Evolutionary conservation across 2,888 invertebrate species (phyloP).

Genomic region (Platycheirus albimanus): DNA sequence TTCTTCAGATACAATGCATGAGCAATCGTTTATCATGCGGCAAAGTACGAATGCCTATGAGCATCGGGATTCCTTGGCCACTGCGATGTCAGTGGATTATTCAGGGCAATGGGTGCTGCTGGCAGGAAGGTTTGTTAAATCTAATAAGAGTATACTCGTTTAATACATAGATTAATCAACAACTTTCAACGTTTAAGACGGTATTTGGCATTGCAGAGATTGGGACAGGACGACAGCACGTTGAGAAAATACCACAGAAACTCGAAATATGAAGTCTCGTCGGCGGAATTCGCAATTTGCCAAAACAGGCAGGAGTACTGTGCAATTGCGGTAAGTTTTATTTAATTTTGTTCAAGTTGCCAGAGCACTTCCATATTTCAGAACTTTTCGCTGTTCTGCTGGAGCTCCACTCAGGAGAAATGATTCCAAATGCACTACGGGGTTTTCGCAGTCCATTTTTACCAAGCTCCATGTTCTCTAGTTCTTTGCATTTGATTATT

Average conservation of each 20-base stretch:
- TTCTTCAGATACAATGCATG: conserved; percentile 78
- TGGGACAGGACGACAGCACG: conserved; percentile 83
- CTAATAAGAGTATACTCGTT: too few species aligned
- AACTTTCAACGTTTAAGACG: conserved; percentile 84
- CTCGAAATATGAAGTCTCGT: conserved; percentile 96
- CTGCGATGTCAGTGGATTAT: conserved; percentile 92
- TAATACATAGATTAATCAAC: too few species aligned
- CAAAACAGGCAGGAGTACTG: conserved; percentile 90
- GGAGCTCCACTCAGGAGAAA: too few species aligned
- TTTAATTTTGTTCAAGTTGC: too few species aligned
- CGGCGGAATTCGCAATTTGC: conserved; percentile 96
- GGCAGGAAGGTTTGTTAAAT: conserved; percentile 87
- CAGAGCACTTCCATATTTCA: too few species aligned
- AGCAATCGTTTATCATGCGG: conserved; percentile 79
- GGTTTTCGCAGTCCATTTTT: too few species aligned
- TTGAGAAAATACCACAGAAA: conserved; percentile 92
- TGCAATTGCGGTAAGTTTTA: conserved; percentile 90
- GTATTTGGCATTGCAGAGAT: conserved; percentile 89
- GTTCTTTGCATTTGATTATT: conserved; percentile 22
- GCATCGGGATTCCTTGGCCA: conserved; percentile 94
- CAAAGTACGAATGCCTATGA: conserved; percentile 84
- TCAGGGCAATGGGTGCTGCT: conserved; percentile 92
- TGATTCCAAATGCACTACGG: too few species aligned
- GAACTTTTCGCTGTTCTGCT: too few species aligned
- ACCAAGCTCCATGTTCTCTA: neutral